These are phyloP conservation scores for Callaeas wilsoni DNA, from an alignment of 2,113 vertebrate genomes.

Conservation along the genomic window DNA sequence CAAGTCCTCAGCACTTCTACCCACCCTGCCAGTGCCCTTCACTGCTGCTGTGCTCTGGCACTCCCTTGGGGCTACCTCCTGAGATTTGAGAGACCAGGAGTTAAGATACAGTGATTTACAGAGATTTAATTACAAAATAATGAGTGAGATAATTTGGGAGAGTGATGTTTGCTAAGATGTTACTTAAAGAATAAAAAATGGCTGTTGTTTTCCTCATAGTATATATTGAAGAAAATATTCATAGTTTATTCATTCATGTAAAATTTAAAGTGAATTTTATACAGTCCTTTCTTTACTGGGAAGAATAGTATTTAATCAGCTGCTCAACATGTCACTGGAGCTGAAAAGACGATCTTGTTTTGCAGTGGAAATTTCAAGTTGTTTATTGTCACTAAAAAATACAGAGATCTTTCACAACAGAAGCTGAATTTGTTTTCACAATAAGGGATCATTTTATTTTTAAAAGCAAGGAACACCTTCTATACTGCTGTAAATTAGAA, in stretches of 20 bases:
- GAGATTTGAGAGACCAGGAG: background rate
- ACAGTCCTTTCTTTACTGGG: background rate
- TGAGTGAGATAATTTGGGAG: background rate
- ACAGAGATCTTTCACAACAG: background rate
- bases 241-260: background rate
- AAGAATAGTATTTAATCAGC: background rate
- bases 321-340: background rate
- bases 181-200: background rate
- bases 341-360: background rate
- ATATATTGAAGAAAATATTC: background rate
- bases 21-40: background rate
- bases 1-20: background rate
- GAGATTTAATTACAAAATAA: background rate
- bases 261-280: background rate
- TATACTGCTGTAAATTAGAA: background rate
- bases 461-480: background rate
- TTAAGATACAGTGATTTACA: background rate
- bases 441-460: background rate
- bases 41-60: background rate
- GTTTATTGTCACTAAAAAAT: background rate
- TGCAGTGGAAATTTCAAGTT: background rate
- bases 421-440: background rate
- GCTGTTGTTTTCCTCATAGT: background rate
- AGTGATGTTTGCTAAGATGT: background rate
- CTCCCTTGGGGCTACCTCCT: background rate